Base-by-base conservation (phyloP, 2,797 vertebrate species). In the Carapus acus region DNA sequence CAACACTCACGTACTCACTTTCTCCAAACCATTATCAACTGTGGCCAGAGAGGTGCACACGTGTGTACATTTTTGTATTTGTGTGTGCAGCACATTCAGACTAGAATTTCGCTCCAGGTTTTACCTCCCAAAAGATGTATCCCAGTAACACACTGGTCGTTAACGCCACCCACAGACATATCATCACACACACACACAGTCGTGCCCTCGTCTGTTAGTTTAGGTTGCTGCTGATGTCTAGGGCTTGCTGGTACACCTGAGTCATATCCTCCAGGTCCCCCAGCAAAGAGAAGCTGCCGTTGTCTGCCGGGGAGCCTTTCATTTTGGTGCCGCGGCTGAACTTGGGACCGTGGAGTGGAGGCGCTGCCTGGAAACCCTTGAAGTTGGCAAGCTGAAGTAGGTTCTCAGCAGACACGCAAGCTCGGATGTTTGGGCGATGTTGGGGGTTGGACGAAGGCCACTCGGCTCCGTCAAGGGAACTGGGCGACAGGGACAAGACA, bases 221-320 rank as follows among this genome's bases (percentile, higher is more conserved):
- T 82, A 98, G 90, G 66, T 94, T 94, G 90, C 87, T 93, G 87
- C 94, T 97, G 81, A 98, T 97, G 85, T 97, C 96, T 79, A 99
- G 89, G 79, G 95, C 96, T 88, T 96, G 93, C 89, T 99, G 96
- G 83, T 99, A 99, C 85, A 98, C 94, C 93, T 97, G 94, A 92
- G 96, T 99, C 90, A 97, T 93, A 50, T 99, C 95, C 73, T 99
- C 95, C 91, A 99, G 92, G 83, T 99, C 95, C 60, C 93, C 87
- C 71, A 98, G 91, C 84, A 96, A 85, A 73, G 95, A 97, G 89
- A 98, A 98, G 86, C 94, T 97, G 86, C 94, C 94, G 79, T 94
- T 98, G 87, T 99, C 93, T 54, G 88, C 90, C 16, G 93, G 90
- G 46, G 93, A 94, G 74, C 90, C 91, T 69, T 81, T 86, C 1